These are phyloP conservation scores for Cyrtorhinus lividipennis DNA, from an alignment of 1,140 invertebrate genomes.

Conservation along the genomic window DNA sequence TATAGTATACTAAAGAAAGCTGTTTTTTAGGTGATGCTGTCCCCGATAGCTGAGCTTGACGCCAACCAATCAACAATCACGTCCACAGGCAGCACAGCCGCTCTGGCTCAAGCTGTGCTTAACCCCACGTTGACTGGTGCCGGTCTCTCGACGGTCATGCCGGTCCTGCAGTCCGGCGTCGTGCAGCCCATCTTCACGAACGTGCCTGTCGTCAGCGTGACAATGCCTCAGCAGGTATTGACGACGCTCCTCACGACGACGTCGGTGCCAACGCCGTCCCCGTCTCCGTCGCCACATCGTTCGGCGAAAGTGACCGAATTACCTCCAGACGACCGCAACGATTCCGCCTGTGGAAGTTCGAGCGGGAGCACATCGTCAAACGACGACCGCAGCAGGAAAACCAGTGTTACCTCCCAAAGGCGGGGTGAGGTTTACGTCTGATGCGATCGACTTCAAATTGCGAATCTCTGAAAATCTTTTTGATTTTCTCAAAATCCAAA, in stretches of 20 bases:
- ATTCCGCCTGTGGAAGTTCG: conserved; percentile 28
- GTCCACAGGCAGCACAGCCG: conserved; percentile 47
- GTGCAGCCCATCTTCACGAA: conserved; percentile 22
- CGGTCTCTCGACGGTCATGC: conserved; percentile 34
- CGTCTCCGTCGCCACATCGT: conserved; percentile 26
- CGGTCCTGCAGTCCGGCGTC: conserved; percentile 25
- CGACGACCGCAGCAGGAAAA: conserved; percentile 30
- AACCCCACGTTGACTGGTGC: conserved; percentile 39
- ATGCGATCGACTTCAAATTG: no score
- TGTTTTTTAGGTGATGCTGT: conserved; percentile 54
- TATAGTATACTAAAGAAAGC: no score
- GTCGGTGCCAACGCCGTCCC: background rate
- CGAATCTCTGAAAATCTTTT: no score
- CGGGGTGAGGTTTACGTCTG: conserved; percentile 37
- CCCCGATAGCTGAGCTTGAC: conserved; percentile 61
- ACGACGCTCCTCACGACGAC: background rate
- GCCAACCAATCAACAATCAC: conserved; percentile 37
- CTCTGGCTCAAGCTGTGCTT: conserved; percentile 43
- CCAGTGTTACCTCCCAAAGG: conserved; percentile 34
- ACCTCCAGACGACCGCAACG: conserved; percentile 25
- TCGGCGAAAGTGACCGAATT: conserved; percentile 29
- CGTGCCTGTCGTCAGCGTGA: conserved; percentile 10
- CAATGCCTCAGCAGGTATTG: conserved; percentile 14
- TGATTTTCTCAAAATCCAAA: no score
- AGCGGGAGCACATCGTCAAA: conserved; percentile 28